Conservation (phyloP, 2,797 vertebrate species). For the Antennarius maculatus region DNA sequence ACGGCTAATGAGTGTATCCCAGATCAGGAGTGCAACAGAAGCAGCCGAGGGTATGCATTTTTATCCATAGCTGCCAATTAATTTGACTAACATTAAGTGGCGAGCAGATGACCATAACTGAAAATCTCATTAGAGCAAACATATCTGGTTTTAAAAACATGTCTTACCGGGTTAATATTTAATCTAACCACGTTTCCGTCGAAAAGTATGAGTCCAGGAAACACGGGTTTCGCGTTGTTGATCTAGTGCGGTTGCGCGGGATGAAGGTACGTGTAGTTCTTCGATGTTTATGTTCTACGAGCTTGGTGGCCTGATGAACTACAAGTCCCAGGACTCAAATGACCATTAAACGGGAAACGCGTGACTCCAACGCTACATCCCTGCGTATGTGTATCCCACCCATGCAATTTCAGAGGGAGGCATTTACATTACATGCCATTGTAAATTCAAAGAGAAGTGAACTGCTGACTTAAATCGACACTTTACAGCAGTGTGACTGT, state of each 20-base stretch:
- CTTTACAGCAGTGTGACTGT: background rate
- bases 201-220: conserved; percentile 32
- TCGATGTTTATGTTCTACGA: fast-evolving
- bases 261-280: conserved; percentile 67
- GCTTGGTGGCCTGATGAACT: conserved; percentile 23
- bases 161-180: conserved; percentile 32
- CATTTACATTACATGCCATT: background rate
- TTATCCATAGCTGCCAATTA: background rate
- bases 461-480: background rate
- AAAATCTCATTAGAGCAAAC: fast-evolving
- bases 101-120: fast-evolving
- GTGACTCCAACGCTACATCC: conserved; percentile 52
- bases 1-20: conserved; percentile 14
- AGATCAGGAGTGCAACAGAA: background rate
- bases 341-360: conserved; percentile 46
- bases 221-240: conserved; percentile 41
- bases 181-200: conserved; percentile 48
- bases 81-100: background rate
- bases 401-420: background rate
- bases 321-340: conserved; percentile 60
- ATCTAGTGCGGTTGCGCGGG: conserved; percentile 43
- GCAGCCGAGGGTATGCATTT: background rate
- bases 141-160: background rate
- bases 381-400: background rate
- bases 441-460: background rate